A percentile compares a stretch with the other conserved stretches of the same genome.
Conservation (phyloP, 2,797 vertebrate genomes). For the Crax fasciolata region DNA sequence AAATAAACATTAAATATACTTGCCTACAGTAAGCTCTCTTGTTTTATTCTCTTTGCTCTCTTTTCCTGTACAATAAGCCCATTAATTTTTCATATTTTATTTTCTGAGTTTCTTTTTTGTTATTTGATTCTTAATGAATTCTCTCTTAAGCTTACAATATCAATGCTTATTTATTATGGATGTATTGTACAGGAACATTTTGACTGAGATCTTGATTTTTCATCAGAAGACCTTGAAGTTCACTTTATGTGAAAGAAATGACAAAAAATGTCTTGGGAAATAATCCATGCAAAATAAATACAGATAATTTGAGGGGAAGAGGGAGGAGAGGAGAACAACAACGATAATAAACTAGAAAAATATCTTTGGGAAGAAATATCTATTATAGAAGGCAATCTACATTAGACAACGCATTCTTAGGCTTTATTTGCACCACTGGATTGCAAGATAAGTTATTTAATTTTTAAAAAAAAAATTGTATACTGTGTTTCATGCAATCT, state of each 20-base stretch:
- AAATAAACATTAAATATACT: conserved; percentile 76
- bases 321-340: background rate
- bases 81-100: conserved; percentile 80
- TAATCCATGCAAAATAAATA: conserved; percentile 40
- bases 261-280: conserved; percentile 43
- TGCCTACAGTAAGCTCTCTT: conserved; percentile 70
- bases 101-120: conserved; percentile 75
- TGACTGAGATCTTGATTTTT: conserved; percentile 67
- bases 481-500: background rate
- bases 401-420: background rate
- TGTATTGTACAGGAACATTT: conserved; percentile 65
- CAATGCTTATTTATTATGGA: conserved; percentile 76
- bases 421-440: background rate
- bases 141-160: conserved; percentile 74
- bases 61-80: conserved; percentile 63
- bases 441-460: background rate
- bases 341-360: background rate
- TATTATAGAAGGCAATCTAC: background rate
- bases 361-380: background rate
- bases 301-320: background rate
- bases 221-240: conserved; percentile 63
- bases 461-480: background rate
- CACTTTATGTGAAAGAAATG: conserved; percentile 50
- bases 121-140: conserved; percentile 76
- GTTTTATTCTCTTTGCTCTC: conserved; percentile 78